A percentile compares a stretch with the other conserved stretches of the same genome.
Evolutionary conservation across 2,888 invertebrate genomes (phyloP).

Genomic region (Metalampra italica): DNA sequence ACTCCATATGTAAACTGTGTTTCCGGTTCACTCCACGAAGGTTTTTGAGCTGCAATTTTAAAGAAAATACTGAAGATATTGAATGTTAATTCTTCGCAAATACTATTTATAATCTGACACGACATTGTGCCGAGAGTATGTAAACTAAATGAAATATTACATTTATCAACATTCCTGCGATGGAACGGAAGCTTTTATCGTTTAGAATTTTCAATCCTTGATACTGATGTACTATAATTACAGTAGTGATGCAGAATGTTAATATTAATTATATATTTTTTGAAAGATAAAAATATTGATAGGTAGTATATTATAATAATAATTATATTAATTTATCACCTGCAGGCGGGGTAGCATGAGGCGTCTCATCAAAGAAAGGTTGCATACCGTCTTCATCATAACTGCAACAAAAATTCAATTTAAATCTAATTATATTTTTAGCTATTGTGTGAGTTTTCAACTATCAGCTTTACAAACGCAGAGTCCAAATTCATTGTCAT

Average conservation of each 20-base stretch:
- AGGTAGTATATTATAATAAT: not conserved
- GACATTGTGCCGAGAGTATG: slow-evolving; percentile 34
- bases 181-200: slow-evolving; percentile 59
- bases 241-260: not conserved
- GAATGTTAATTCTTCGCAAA: slow-evolving; percentile 41
- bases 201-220: slow-evolving; percentile 16
- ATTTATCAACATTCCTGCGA: slow-evolving; percentile 16
- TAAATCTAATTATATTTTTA: slow-evolving; percentile 1
- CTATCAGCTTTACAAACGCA: too few species aligned
- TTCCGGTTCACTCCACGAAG: slow-evolving; percentile 64
- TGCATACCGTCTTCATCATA: slow-evolving; percentile 73
- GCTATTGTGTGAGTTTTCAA: too few species aligned
- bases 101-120: slow-evolving; percentile 35
- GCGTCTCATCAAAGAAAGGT: slow-evolving; percentile 72
- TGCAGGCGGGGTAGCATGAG: slow-evolving; percentile 71
- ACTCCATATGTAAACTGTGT: slow-evolving; percentile 59
- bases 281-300: not conserved
- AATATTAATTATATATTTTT: not conserved
- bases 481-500: too few species aligned
- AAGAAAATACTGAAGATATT: slow-evolving; percentile 45
- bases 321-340: slow-evolving; percentile 41
- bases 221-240: slow-evolving; percentile 6
- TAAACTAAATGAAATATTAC: slow-evolving; percentile 27
- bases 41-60: slow-evolving; percentile 69
- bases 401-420: slow-evolving; percentile 33